Evolutionary conservation across 2,113 vertebrate species (phyloP).

Genomic region (Sinocyclocheilus maitianheensis): DNA sequence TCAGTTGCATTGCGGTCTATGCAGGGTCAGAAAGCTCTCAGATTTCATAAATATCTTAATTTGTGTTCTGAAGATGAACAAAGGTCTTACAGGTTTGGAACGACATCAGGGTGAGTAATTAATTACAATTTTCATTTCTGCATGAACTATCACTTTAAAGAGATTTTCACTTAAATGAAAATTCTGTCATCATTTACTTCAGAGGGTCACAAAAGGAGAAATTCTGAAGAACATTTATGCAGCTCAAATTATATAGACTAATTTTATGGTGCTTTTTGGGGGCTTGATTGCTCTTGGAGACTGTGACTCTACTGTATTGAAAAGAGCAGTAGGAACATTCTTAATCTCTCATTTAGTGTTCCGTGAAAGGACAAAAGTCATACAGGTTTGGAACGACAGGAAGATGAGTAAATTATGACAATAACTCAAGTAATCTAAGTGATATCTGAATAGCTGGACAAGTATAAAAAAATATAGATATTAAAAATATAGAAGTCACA

Average conservation of each 20-base stretch:
- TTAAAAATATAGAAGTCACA: slow-evolving; percentile 56
- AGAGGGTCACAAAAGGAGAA: background rate
- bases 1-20: no score
- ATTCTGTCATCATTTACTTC: no score
- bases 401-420: background rate
- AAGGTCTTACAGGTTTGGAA: no score
- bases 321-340: no score
- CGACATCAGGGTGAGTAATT: no score
- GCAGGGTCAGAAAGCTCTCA: no score
- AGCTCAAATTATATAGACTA: background rate
- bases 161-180: no score
- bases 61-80: no score
- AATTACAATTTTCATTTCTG: no score
- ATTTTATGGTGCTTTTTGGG: background rate
- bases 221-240: background rate
- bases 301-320: background rate
- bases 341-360: no score
- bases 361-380: background rate
- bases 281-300: background rate
- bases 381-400: background rate
- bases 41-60: no score
- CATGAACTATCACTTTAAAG: no score
- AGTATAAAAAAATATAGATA: background rate
- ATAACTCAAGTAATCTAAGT: background rate
- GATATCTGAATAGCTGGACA: background rate